These are phyloP conservation scores for Malurus alboscapulatus DNA, from an alignment of 2,113 vertebrate genomes.

Conservation along the genomic window DNA sequence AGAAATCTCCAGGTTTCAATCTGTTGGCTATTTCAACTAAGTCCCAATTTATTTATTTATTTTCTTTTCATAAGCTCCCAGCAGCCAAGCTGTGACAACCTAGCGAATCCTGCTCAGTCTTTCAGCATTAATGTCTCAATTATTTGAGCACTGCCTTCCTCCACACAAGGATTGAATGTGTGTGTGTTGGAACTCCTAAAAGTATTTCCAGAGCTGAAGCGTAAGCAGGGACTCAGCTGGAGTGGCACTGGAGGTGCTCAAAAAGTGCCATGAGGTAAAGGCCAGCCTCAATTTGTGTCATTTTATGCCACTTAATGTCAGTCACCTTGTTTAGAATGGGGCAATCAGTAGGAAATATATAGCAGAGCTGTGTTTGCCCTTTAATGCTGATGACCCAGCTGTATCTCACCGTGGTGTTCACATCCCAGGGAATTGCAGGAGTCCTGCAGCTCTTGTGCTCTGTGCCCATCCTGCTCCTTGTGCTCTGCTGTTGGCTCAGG, in stretches of 20 bases:
- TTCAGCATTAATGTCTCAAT: background rate
- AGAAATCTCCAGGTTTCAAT: background rate
- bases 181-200: background rate
- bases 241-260: background rate
- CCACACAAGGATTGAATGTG: accelerated
- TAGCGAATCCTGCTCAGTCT: background rate
- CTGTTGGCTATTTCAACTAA: background rate
- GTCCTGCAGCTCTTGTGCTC: background rate
- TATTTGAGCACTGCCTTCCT: background rate
- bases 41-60: background rate
- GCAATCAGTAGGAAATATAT: background rate
- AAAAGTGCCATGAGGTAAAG: background rate
- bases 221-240: background rate
- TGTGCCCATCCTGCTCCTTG: background rate
- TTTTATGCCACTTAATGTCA: background rate
- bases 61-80: background rate
- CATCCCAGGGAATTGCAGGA: accelerated
- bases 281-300: background rate
- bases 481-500: background rate
- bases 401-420: accelerated
- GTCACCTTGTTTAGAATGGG: background rate
- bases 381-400: background rate
- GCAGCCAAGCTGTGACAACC: background rate
- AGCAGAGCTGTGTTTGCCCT: background rate
- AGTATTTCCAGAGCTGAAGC: background rate